phyloP scores from a whole-genome alignment of 2,797 vertebrate genomes.

The Labeo calbasu region DNA sequence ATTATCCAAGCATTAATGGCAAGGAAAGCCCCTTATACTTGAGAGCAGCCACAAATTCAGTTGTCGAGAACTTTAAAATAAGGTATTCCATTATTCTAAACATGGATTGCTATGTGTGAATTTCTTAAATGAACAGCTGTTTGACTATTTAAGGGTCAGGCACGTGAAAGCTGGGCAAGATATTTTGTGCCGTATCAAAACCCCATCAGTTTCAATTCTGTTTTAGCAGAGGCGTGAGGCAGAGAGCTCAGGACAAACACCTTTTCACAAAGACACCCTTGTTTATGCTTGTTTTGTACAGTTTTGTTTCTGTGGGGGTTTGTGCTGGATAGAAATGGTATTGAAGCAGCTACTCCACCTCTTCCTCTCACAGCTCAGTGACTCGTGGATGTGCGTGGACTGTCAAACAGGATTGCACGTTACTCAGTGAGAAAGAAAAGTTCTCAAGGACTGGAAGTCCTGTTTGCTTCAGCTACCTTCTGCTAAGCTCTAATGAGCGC shows the following conservation, averaged over 20 bases:
- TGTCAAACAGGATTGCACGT: conserved; percentile 68
- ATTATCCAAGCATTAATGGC: too few species aligned
- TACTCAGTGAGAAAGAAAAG: conserved; percentile 19
- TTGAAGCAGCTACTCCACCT: conserved; percentile 62
- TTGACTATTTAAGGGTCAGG: not conserved
- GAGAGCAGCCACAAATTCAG: too few species aligned
- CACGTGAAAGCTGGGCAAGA: not conserved
- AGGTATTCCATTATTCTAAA: not conserved
- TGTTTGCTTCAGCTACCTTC: conserved; percentile 15
- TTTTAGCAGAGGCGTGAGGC: conserved; percentile 26
- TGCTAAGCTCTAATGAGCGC: not conserved
- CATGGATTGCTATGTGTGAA: not conserved
- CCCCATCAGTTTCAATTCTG: conserved; percentile 26
- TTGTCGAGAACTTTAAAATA: not conserved
- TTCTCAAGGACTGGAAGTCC: not conserved
- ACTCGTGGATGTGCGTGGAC: conserved; percentile 71
- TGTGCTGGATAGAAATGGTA: conserved; percentile 47
- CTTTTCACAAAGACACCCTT: conserved; percentile 65
- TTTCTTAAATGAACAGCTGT: not conserved
- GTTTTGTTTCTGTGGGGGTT: conserved; percentile 62
- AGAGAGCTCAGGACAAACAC: not conserved
- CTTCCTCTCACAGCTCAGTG: conserved; percentile 62
- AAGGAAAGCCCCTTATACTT: too few species aligned
- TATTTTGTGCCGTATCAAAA: conserved; percentile 2
- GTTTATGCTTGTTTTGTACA: conserved; percentile 63